phyloP scores from a whole-genome alignment of 2,113 vertebrate genomes.

The Probosciger aterrimus region DNA sequence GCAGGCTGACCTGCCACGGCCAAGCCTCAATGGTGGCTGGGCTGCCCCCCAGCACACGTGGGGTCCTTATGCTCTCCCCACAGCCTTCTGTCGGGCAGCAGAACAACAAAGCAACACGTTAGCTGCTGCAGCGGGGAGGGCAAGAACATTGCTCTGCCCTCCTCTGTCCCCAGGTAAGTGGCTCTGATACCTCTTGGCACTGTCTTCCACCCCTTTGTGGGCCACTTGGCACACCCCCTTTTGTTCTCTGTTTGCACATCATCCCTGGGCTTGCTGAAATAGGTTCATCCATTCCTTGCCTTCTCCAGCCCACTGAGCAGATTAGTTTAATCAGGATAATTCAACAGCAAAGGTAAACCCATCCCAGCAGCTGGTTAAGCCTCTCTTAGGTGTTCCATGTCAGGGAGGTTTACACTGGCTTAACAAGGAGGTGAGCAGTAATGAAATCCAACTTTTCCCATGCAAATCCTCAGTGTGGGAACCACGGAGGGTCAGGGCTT shows the following conservation, averaged over 20 bases:
- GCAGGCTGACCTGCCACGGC: constrained; percentile 94
- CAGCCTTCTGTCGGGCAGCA: constrained; percentile 65
- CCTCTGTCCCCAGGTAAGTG: fast-evolving
- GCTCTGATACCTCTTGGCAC: fast-evolving
- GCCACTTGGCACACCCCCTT: not conserved
- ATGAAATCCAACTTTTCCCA: not conserved
- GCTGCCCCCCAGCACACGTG: constrained; percentile 83
- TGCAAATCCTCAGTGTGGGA: fast-evolving
- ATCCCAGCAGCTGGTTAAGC: not conserved
- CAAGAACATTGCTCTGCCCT: not conserved
- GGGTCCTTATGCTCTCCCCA: constrained; percentile 43
- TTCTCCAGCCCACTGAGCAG: not conserved
- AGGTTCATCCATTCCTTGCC: not conserved
- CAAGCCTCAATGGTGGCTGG: constrained; percentile 76
- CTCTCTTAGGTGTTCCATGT: not conserved
- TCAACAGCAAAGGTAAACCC: not conserved
- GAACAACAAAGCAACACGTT: not conserved
- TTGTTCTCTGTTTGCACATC: not conserved
- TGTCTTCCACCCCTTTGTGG: not conserved
- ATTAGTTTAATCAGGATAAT: not conserved
- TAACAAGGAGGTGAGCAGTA: not conserved
- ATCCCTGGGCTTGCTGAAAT: not conserved
- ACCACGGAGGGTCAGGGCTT: not conserved
- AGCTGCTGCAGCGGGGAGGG: fast-evolving
- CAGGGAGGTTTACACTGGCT: not conserved